phyloP scores from a whole-genome alignment of 2,113 vertebrate species.

The Cervus canadensis region DNA sequence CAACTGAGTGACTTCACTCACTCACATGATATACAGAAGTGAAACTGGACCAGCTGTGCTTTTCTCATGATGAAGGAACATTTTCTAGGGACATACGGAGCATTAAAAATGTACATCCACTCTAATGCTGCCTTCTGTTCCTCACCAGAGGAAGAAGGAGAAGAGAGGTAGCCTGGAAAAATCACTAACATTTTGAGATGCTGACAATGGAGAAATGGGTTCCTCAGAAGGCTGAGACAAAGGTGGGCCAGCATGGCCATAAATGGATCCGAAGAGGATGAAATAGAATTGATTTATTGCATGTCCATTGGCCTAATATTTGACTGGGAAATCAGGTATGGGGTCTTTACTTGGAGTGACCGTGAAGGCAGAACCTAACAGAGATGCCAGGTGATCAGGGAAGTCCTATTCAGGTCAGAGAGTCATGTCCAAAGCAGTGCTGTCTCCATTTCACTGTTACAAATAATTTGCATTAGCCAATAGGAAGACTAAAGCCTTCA shows the following conservation, averaged over 20 bases:
- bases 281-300: not conserved
- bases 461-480: not conserved
- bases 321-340: not conserved
- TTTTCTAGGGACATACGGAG: not conserved
- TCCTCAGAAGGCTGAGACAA: not conserved
- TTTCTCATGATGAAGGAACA: not conserved
- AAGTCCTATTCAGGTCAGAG: not conserved
- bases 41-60: not conserved
- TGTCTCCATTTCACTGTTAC: not conserved
- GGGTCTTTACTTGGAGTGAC: not conserved
- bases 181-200: not conserved
- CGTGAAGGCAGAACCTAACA: not conserved
- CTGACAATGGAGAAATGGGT: not conserved
- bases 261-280: rapidly evolving
- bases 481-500: not conserved
- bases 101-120: not conserved
- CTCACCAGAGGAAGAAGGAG: not conserved
- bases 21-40: not conserved
- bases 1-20: no score
- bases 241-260: not conserved
- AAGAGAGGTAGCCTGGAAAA: not conserved
- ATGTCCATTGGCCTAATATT: not conserved
- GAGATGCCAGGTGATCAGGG: not conserved
- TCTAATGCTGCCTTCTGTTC: not conserved
- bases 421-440: not conserved